A percentile compares a stretch with the other conserved stretches of the same genome.
phyloP scores from a whole-genome alignment of 2,113 vertebrate genomes.

The Danio rerio region GRCz12tu NC_133186.1:8253001-8253500 shows the following conservation, averaged over 20 bases:
- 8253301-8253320: not conserved
- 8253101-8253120: not conserved
- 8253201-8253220: slow-evolving; percentile 11
- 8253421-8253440: slow-evolving; percentile 60
- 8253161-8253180: not conserved
- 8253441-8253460: slow-evolving; percentile 78
- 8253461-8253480: slow-evolving; percentile 78
- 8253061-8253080: slow-evolving; percentile 7
- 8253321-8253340: slow-evolving; percentile 3
- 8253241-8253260: not conserved
- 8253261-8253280: not conserved
- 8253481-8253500: slow-evolving; percentile 79
- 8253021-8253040: not conserved
- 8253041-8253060: not conserved
- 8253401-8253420: slow-evolving; percentile 37
- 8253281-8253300: slow-evolving; percentile 12
- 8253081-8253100: slow-evolving; percentile 10
- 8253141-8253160: slow-evolving; percentile 18
- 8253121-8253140: slow-evolving; percentile 1
- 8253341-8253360: slow-evolving; percentile 18
- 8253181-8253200: slow-evolving; percentile 1
- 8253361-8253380: slow-evolving; percentile 21
- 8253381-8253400: slow-evolving; percentile 24
- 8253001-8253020: slow-evolving; percentile 21
- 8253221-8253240: slow-evolving; percentile 6